These are phyloP conservation scores for Hydrotaea diabolus DNA, from an alignment of 2,888 invertebrate genomes.

Conservation along the genomic window DNA sequence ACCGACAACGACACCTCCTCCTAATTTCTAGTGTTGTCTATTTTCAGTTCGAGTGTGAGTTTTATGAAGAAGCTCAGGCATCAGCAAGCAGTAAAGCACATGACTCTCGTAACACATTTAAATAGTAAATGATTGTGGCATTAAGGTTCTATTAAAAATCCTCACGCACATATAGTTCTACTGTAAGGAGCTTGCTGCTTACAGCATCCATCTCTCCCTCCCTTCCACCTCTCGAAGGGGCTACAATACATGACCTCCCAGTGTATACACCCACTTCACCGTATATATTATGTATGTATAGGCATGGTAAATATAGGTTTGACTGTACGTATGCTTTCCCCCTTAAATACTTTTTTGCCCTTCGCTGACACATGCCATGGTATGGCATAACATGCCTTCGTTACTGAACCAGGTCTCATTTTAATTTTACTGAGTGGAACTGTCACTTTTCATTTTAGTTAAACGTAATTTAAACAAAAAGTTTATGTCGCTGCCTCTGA, in stretches of 20 bases:
- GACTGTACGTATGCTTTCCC: not conserved
- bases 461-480: constrained; percentile 49
- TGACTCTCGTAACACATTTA: constrained; percentile 32
- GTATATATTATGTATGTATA: not conserved
- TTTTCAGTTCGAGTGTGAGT: no score
- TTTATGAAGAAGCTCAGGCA: no score
- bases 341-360: constrained; percentile 6
- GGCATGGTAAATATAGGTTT: not conserved
- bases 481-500: constrained; percentile 31
- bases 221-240: constrained; percentile 25
- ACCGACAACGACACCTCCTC: no score
- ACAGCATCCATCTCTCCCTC: constrained; percentile 29
- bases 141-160: constrained; percentile 76
- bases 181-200: no score
- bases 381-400: not conserved
- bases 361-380: not conserved
- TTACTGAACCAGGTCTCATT: constrained; percentile 37
- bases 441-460: constrained; percentile 43
- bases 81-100: not conserved
- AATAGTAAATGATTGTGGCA: constrained; percentile 72
- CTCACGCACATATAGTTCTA: constrained; percentile 19
- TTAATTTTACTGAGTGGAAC: constrained; percentile 54
- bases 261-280: not conserved
- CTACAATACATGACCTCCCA: constrained; percentile 15
- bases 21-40: not conserved